A percentile compares a stretch with the other conserved stretches of the same genome.
Evolutionary conservation across 2,113 vertebrate genomes (phyloP).

Genomic region (Callionymus lyra): DNA sequence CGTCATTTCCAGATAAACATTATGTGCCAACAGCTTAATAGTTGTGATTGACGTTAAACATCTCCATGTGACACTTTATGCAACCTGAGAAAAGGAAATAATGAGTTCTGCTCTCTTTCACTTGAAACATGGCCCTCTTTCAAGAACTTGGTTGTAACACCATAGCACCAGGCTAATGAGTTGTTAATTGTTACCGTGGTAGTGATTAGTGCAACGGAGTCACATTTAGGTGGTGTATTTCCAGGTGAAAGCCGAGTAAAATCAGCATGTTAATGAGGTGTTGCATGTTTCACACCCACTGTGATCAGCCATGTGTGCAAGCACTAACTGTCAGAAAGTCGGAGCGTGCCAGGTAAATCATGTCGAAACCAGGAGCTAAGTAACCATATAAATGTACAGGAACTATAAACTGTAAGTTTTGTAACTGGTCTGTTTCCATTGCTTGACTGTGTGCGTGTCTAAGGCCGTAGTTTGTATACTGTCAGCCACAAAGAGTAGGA

Average conservation of each 20-base stretch:
- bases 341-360: neutral
- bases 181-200: slow-evolving; percentile 24
- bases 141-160: slow-evolving; percentile 6
- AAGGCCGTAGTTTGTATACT: neutral
- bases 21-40: too few relatives aligned
- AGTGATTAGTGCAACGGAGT: slow-evolving; percentile 22
- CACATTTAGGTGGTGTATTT: slow-evolving; percentile 12
- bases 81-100: slow-evolving; percentile 6
- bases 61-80: neutral
- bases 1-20: too few relatives aligned
- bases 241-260: slow-evolving; percentile 25
- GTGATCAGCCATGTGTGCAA: slow-evolving; percentile 6
- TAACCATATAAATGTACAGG: too few relatives aligned
- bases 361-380: neutral
- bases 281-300: slow-evolving; percentile 22
- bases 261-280: slow-evolving; percentile 19
- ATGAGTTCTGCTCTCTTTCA: slow-evolving; percentile 4
- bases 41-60: too few relatives aligned
- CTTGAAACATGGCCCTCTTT: slow-evolving; percentile 7
- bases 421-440: neutral
- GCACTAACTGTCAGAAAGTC: slow-evolving; percentile 6
- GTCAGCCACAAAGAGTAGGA: too few relatives aligned
- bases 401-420: slow-evolving; percentile 1
- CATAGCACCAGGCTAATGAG: slow-evolving; percentile 10
- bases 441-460: neutral